Percentiles rank a stretch among this genome's conserved stretches.
Evolutionary conservation across 2,888 invertebrate species (phyloP).

Genomic region (Willowsia nigromaculata): DNA sequence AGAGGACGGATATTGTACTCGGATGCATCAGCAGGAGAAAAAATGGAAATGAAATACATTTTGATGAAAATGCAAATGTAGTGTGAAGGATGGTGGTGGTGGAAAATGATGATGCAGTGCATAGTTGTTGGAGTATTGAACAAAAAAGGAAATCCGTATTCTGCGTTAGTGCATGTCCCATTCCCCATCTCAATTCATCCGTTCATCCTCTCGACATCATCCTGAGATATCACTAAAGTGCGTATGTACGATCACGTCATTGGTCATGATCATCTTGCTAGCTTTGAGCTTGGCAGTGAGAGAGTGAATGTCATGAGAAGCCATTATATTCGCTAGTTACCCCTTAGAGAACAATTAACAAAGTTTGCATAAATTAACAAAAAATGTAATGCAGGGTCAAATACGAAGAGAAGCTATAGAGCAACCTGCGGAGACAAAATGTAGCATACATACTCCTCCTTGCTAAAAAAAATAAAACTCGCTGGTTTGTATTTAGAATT

Average conservation of each 20-base stretch:
- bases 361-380: slow-evolving; percentile 41
- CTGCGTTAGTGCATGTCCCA: background rate
- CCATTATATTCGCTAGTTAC: background rate
- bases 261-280: background rate
- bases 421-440: background rate
- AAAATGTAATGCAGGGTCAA: slow-evolving; percentile 38
- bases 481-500: background rate
- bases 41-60: slow-evolving; percentile 23
- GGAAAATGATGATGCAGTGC: background rate
- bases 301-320: background rate
- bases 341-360: slow-evolving; percentile 53
- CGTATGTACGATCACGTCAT: slow-evolving; percentile 9
- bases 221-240: background rate
- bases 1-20: slow-evolving; percentile 5
- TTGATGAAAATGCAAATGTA: slow-evolving; percentile 66
- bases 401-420: background rate
- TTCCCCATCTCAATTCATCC: slow-evolving; percentile 1
- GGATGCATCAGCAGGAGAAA: background rate
- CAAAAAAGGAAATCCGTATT: slow-evolving; percentile 19
- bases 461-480: too few species aligned
- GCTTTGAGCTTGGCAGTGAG: slow-evolving; percentile 12
- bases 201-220: background rate
- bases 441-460: too few species aligned
- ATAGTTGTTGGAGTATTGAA: background rate
- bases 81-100: slow-evolving; percentile 33